Percentiles rank a stretch among this genome's conserved stretches.
Conservation (phyloP, 1,140 invertebrate genomes). For the Wiebesia pumilae region DNA sequence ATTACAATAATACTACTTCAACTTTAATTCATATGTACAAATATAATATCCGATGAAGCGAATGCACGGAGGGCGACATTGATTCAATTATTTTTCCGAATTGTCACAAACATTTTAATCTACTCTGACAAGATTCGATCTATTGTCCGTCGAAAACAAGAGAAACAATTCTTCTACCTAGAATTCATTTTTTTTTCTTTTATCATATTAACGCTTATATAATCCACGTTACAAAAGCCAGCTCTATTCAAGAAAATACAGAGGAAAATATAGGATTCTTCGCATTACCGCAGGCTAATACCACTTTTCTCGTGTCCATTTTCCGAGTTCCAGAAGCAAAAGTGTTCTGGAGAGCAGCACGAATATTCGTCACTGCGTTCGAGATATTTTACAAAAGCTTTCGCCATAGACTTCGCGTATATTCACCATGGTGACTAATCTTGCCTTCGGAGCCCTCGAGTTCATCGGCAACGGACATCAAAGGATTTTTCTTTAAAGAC, state of each 20-base stretch:
- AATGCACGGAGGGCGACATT: too few species aligned
- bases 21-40: not conserved
- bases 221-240: not conserved
- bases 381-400: conserved; percentile 21
- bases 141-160: not conserved
- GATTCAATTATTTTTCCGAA: too few species aligned
- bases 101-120: too few species aligned
- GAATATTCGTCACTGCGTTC: not conserved
- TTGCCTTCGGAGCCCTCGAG: conserved; percentile 1
- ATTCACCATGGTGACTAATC: conserved; percentile 6
- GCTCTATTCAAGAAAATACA: not conserved
- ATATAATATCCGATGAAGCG: too few species aligned
- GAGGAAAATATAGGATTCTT: not conserved
- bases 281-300: not conserved
- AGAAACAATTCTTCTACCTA: not conserved
- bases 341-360: not conserved
- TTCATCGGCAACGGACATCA: not conserved
- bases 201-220: not conserved
- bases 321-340: not conserved
- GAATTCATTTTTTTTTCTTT: not conserved
- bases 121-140: not conserved
- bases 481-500: not conserved
- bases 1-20: not conserved
- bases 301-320: not conserved
- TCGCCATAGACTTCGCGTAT: not conserved